These are phyloP conservation scores for Takifugu ocellatus DNA, from an alignment of 2,797 vertebrate genomes.

Conservation along the genomic window DNA sequence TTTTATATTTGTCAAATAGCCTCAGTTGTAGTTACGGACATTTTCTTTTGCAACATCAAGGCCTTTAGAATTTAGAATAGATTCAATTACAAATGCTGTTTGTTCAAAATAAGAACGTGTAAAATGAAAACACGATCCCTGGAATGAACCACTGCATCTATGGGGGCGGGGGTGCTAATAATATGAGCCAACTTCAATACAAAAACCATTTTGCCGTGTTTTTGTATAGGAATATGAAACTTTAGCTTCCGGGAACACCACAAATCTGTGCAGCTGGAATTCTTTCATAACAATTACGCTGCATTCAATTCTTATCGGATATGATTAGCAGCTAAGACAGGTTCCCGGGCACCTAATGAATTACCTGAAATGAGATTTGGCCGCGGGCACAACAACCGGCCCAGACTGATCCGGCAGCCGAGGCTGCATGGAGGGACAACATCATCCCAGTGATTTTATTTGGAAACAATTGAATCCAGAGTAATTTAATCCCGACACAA, in stretches of 20 bases:
- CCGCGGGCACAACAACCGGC: constrained; percentile 41
- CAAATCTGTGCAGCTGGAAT: constrained; percentile 1
- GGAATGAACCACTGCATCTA: no score
- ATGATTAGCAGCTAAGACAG: constrained; percentile 57
- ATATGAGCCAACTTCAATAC: no score
- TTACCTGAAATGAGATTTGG: constrained; percentile 64
- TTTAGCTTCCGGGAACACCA: constrained; percentile 4
- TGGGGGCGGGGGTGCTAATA: no score
- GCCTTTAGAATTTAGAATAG: no score
- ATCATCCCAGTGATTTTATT: constrained; percentile 51
- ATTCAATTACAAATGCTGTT: constrained; percentile 47
- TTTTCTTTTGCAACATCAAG: no score
- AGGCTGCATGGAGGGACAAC: constrained; percentile 51
- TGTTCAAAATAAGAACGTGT: not conserved
- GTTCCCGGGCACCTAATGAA: constrained; percentile 54
- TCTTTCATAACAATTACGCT: constrained; percentile 45
- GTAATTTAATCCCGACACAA: constrained; percentile 53
- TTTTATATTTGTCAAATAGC: no score
- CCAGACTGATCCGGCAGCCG: constrained; percentile 50
- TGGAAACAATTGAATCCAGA: constrained; percentile 55
- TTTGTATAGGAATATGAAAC: no score
- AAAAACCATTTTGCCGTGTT: no score
- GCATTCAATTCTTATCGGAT: constrained; percentile 46
- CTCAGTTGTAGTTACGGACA: no score
- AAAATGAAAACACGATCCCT: no score